Evolutionary conservation across 2,113 vertebrate genomes (phyloP).

Genomic region (Onychorhynchus coronatus): DNA sequence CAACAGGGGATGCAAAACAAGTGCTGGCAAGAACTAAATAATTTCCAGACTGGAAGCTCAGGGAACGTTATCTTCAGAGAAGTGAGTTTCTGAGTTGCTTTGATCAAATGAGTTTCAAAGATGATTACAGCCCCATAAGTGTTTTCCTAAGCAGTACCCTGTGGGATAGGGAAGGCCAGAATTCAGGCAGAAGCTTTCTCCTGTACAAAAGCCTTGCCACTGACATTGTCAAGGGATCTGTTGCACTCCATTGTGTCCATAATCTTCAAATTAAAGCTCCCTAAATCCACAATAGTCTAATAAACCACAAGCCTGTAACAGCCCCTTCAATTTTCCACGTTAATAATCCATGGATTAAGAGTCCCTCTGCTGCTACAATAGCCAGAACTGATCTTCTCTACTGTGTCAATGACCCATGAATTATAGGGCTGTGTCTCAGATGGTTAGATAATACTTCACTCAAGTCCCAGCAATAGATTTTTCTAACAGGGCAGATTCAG

Average conservation of each 20-base stretch:
- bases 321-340: constrained; percentile 49
- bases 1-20: neutral
- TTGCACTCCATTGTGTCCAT: constrained; percentile 5
- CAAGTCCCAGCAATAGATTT: constrained; percentile 31
- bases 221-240: constrained; percentile 51
- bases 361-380: constrained; percentile 30
- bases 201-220: constrained; percentile 35
- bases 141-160: constrained; percentile 31
- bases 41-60: neutral
- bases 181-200: constrained; percentile 18
- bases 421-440: constrained; percentile 55
- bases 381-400: constrained; percentile 41
- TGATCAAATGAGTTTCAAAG: constrained; percentile 39
- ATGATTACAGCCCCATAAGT: constrained; percentile 18
- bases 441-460: constrained; percentile 59
- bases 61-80: neutral
- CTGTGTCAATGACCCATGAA: constrained; percentile 36
- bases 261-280: constrained; percentile 56
- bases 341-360: constrained; percentile 56
- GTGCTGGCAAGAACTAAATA: neutral
- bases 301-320: constrained; percentile 61
- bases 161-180: constrained; percentile 11
- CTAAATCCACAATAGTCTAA: constrained; percentile 56
- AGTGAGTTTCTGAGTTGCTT: neutral
- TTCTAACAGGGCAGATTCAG: constrained; percentile 43